These are phyloP conservation scores for Sepioteuthis lessoniana DNA, from an alignment of 2,888 invertebrate species.

Conservation along the genomic window DNA sequence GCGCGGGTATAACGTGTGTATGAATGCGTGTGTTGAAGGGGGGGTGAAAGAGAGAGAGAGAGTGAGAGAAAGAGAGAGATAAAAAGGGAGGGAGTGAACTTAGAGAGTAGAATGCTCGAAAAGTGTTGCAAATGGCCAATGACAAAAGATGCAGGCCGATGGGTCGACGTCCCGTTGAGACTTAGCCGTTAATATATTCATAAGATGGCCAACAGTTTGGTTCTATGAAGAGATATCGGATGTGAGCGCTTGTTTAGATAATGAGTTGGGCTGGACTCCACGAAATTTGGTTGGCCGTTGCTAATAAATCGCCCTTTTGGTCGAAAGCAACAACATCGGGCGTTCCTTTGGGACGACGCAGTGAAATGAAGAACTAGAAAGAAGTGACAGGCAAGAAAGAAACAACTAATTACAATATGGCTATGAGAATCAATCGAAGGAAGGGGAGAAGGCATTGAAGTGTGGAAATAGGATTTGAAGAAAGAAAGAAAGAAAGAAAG, in stretches of 20 bases:
- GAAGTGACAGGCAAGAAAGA: background rate
- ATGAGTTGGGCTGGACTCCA: constrained; percentile 11
- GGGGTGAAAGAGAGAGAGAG: too few relatives aligned
- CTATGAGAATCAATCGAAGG: too few relatives aligned
- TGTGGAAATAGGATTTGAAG: too few relatives aligned
- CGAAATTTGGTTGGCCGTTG: background rate
- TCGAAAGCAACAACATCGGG: background rate
- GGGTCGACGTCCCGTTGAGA: background rate
- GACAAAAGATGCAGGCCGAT: background rate
- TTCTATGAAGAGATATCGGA: background rate
- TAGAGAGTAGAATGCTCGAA: background rate
- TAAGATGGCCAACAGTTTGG: constrained; percentile 33
- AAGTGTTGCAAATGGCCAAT: background rate
- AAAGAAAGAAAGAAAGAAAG: too few relatives aligned
- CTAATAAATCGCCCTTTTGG: background rate
- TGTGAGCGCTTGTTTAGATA: background rate
- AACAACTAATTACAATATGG: background rate
- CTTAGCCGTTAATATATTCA: background rate
- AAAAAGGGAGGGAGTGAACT: too few relatives aligned
- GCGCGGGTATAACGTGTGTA: too few relatives aligned
- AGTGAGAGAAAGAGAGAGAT: too few relatives aligned
- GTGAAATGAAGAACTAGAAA: background rate
- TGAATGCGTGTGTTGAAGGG: too few relatives aligned
- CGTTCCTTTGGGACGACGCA: background rate
- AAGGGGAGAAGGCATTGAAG: too few relatives aligned